Conservation (phyloP, 2,797 vertebrate genomes). For the Trematomus bernacchii region DNA sequence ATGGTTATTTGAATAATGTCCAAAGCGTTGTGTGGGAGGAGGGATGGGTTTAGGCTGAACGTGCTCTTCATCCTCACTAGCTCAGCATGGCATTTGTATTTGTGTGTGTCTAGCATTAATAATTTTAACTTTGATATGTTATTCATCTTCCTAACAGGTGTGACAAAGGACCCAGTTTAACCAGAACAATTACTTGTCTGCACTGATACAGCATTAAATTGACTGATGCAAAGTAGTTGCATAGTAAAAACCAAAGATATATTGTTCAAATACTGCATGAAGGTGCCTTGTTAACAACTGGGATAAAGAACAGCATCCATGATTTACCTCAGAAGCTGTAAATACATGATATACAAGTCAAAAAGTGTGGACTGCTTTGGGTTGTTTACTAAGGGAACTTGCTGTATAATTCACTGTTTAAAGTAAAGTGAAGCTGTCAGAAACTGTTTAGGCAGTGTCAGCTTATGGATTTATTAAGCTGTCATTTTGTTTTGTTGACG, state of each 20-base stretch:
- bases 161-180: neutral
- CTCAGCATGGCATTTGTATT: neutral
- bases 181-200: neutral
- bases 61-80: no score
- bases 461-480: conserved; percentile 60
- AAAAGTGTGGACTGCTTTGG: conserved; percentile 31
- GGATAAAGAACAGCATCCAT: conserved; percentile 3
- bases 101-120: neutral
- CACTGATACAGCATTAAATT: neutral
- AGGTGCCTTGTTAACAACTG: neutral
- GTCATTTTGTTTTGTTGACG: conserved; percentile 55
- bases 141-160: conserved; percentile 11
- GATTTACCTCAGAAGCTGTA: conserved; percentile 33
- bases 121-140: neutral
- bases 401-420: conserved; percentile 38
- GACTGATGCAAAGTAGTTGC: conserved; percentile 3
- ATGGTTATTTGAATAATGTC: no score
- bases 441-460: conserved; percentile 50
- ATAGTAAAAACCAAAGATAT: neutral
- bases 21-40: no score
- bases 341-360: conserved; percentile 40
- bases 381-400: conserved; percentile 44
- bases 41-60: no score
- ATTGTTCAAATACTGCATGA: conserved; percentile 11
- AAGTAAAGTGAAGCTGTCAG: conserved; percentile 35